A percentile compares a stretch with the other conserved stretches of the same genome.
phyloP scores from a whole-genome alignment of 2,113 vertebrate species.

The Bubo scandiacus region DNA sequence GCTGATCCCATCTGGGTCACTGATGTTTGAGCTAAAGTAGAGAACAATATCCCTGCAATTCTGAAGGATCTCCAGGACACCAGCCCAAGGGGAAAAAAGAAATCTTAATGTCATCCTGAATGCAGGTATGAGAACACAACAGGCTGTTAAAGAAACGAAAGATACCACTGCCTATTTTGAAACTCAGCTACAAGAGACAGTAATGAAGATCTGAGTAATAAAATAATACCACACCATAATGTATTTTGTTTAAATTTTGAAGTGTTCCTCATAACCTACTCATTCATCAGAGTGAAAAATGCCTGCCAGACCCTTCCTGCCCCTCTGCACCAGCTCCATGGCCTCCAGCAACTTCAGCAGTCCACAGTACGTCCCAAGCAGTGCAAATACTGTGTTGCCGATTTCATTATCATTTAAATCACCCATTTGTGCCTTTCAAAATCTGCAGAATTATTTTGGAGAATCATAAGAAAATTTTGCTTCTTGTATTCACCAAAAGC shows the following conservation, averaged over 20 bases:
- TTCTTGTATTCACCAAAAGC: not conserved
- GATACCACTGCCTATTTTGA: not conserved
- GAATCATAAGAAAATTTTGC: not conserved
- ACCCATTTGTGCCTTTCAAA: not conserved
- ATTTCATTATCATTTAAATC: not conserved
- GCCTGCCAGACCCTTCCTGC: not conserved
- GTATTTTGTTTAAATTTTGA: not conserved
- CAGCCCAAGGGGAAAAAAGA: not conserved
- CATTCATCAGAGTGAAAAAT: not conserved
- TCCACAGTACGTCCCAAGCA: not conserved
- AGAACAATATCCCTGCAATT: not conserved
- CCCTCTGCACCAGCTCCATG: not conserved
- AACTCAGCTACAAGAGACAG: not conserved
- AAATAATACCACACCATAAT: not conserved
- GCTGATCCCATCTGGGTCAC: not conserved
- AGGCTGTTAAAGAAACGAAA: not conserved
- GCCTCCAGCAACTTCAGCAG: not conserved
- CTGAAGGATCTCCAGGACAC: not conserved
- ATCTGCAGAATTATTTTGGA: not conserved
- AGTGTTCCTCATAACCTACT: not conserved
- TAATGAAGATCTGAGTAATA: not conserved
- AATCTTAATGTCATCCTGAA: not conserved
- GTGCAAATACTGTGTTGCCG: not conserved
- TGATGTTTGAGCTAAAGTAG: accelerated
- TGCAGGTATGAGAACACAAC: not conserved